Percentiles rank a stretch among this genome's conserved stretches.
Conservation (phyloP, 1,140 invertebrate species). For the Meloidogyne hapla region DNA sequence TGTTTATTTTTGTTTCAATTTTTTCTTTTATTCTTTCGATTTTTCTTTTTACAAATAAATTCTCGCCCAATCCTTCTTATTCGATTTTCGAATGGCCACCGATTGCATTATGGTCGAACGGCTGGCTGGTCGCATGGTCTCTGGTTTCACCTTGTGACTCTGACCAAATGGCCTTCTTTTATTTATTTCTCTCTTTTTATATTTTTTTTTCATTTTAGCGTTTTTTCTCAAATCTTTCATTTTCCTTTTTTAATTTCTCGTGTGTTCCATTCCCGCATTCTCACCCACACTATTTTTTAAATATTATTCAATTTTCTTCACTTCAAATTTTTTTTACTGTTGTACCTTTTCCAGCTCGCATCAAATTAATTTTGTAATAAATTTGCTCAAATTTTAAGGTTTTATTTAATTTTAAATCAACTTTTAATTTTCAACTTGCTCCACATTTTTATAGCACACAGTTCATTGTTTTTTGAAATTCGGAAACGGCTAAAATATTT, state of each 20-base stretch:
- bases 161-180: background rate
- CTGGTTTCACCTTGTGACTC: background rate
- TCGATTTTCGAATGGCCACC: slow-evolving; percentile 5
- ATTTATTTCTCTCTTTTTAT: background rate
- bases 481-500: too few species aligned
- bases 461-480: too few species aligned
- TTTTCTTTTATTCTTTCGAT: slow-evolving; percentile 1
- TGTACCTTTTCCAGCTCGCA: background rate
- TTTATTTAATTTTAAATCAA: too few species aligned
- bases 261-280: slow-evolving; percentile 7
- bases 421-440: too few species aligned
- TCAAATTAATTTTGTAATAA: background rate
- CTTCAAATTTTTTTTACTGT: background rate
- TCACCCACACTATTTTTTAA: background rate
- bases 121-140: background rate
- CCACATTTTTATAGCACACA: too few species aligned
- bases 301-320: background rate
- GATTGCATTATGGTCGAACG: background rate
- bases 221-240: slow-evolving; percentile 20
- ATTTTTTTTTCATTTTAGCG: background rate
- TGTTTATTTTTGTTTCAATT: background rate
- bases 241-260: slow-evolving; percentile 12
- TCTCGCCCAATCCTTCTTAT: background rate
- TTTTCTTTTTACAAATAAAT: background rate
- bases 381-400: too few species aligned